Base-by-base conservation (phyloP, 2,888 invertebrate genomes). In the Amphipyra tragopoginis region DNA sequence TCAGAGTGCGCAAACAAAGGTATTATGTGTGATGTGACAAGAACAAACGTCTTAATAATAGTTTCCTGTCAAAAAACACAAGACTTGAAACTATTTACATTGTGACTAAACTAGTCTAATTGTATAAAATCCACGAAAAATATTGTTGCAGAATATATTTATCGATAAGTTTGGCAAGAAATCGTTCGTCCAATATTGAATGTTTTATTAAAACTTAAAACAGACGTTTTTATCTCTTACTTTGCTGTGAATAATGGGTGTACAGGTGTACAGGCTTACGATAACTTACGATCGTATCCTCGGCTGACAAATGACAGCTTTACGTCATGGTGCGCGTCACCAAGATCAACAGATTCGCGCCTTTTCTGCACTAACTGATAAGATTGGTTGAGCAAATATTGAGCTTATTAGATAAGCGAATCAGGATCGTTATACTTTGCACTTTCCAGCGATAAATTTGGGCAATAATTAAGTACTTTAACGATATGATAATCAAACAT, bases 361-460 rank as follows among this genome's bases (percentile, higher is more conserved):
- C 84, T 86, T 86, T 88, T 88, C 86, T 82, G 87, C 86, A 81
- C 83, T 79, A 81, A 75, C 73, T 75, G 90, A 92, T 91, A 91
- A 92, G 90, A 89, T 88, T 85, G 76, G 71, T 74, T 76, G 66
- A 57, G 77, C 88, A 86, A 92, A 93, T 91, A 92, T 92, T 92
- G 84, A 87, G 75, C 77, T 77, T 81, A 75, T 45, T 53, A 83
- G 92, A 92, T 91, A 92, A 91, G 81, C 77, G 82, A 83, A 86
- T 83, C 85, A 90, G 80, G 92, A 92, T 92, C 92, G 90, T 92
- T 92, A 92, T 87, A 92, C 92, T 92, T 91, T 92, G 86, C 92
- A 89, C 90, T 91, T 89, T 89, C 83, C 74, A 77, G 86, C 75
- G 90, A 90, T 90, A 90, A 86, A 84, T 86, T 87, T 87, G 57